phyloP scores from a whole-genome alignment of 1,140 invertebrate genomes.

The Aphis craccivora region DNA sequence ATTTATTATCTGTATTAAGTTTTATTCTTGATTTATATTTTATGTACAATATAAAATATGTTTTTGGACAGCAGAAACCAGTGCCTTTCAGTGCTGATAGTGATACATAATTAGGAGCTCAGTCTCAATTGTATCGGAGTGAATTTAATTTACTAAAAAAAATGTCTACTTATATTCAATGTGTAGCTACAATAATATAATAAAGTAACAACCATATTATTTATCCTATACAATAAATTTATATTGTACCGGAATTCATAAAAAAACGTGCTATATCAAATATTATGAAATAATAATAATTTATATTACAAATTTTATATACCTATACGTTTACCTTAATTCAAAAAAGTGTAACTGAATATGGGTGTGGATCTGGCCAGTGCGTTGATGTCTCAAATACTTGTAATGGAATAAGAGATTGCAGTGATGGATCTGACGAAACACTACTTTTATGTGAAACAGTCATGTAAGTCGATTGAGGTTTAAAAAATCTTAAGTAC shows the following conservation, averaged over 20 bases:
- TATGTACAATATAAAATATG: not conserved
- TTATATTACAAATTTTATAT: not conserved
- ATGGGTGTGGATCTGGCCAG: conserved; percentile 56
- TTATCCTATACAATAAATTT: too few relatives aligned
- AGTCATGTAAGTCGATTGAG: not conserved
- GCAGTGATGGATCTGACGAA: conserved; percentile 61
- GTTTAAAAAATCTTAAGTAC: not conserved
- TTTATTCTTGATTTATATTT: not conserved
- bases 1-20: not conserved
- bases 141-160: too few relatives aligned
- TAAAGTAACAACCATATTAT: too few relatives aligned
- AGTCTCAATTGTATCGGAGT: too few relatives aligned
- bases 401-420: conserved; percentile 60
- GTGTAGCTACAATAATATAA: too few relatives aligned
- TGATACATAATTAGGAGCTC: too few relatives aligned
- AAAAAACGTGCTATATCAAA: not conserved
- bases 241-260: too few relatives aligned
- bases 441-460: not conserved
- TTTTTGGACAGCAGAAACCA: not conserved
- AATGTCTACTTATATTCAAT: too few relatives aligned
- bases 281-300: not conserved
- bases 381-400: conserved; percentile 63
- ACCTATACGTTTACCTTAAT: not conserved
- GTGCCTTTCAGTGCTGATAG: too few relatives aligned
- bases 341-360: not conserved